Evolutionary conservation across 2,797 vertebrate genomes (phyloP), one percentile per base, ranked within the genome.

Genomic region (Aplochiton taeniatus): DNA sequence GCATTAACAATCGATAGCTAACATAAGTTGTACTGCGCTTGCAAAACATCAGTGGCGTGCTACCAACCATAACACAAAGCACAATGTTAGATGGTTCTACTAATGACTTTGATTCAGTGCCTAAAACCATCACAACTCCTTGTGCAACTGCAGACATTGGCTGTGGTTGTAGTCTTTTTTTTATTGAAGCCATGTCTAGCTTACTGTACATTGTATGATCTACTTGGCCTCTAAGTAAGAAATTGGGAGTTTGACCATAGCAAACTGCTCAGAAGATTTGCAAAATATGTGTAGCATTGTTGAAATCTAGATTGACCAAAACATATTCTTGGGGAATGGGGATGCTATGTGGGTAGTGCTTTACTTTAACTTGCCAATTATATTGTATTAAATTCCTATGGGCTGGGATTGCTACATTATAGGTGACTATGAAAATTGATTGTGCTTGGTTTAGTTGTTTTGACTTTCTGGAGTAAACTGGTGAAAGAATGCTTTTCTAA

Each of bases 61-160:
- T 75, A 52, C 50, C 55, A 41, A 43, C 75, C 57, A 56, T 44
- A 58, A 9, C 5, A 63, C 67, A 63, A 78, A 88, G 85, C 80
- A 83, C 83, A 82, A 74, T 63, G 65, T 69, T 44, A 62, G 72
- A 61, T 69, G 73, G 11, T 41, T 7, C 9, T 61, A 11, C 1
- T 64, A 55, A 66, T 7, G n/a, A 0, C 61, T 58, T 52, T 80
- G 66, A 67, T 76, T 58, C 74, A 67, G 83, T 85, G 84, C 83
- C 85, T 87, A 74, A 76, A 75, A 60, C 61, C 58, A 61, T 56
- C 11, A 14, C 70, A 5, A 43, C 13, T 49, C n/a, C 68, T 73
- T 49, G 74, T 17, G 47, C 67, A 53, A 76, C 69, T 63, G 75
- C 64, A 71, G 55, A 58, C 58, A n/a, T 63, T 71, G 43, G n/a